Evolutionary conservation across 2,797 vertebrate genomes (phyloP).

Genomic region (Pseudotriccus pelzelni): DNA sequence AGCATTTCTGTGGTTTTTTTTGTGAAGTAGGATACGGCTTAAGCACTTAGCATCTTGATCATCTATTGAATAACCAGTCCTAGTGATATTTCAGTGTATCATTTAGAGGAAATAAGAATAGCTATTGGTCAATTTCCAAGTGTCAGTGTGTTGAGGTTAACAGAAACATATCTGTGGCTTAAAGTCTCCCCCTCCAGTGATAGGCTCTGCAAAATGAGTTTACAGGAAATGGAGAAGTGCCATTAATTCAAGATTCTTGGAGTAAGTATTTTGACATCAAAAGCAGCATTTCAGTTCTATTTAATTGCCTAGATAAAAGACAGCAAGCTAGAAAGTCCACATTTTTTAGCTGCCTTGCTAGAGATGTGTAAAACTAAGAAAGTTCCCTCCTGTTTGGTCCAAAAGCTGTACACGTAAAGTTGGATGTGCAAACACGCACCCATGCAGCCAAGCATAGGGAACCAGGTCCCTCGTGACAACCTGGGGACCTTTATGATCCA

Average conservation of each 20-base stretch:
- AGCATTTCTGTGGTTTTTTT: not conserved
- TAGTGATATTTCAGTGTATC: not conserved
- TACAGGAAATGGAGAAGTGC: not conserved
- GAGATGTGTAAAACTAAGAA: not conserved
- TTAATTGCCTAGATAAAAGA: not conserved
- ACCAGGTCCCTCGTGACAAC: not conserved
- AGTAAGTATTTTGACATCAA: not conserved
- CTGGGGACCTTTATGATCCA: not conserved
- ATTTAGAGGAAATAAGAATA: not conserved
- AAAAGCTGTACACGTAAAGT: fast-evolving
- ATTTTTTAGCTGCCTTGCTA: not conserved
- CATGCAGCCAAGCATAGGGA: not conserved
- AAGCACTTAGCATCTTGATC: not conserved
- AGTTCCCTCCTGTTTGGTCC: not conserved
- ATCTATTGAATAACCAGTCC: not conserved
- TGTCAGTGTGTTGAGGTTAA: not conserved
- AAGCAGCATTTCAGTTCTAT: not conserved
- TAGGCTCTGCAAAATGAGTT: not conserved
- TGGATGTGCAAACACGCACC: not conserved
- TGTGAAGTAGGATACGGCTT: not conserved
- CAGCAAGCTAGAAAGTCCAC: not conserved
- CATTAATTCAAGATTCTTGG: not conserved
- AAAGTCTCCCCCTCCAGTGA: not conserved
- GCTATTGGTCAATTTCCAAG: not conserved
- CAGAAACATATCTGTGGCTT: not conserved